phyloP scores from a whole-genome alignment of 2,797 vertebrate species.

The Manis pentadactyla region DNA sequence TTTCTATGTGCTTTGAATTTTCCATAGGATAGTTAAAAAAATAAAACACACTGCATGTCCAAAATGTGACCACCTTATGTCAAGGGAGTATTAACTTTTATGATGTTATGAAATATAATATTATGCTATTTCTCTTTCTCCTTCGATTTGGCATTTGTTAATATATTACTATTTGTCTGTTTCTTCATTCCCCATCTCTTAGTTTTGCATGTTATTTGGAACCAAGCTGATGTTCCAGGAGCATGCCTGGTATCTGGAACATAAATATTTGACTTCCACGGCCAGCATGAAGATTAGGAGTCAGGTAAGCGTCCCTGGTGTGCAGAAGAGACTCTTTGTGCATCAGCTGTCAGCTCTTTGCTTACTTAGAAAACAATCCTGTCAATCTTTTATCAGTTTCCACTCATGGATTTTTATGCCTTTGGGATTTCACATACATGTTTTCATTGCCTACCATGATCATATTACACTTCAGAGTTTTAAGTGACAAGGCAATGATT shows the following conservation, averaged over 20 bases:
- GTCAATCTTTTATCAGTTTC: background rate
- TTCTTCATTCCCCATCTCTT: slow-evolving; percentile 15
- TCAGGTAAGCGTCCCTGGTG: slow-evolving; percentile 79
- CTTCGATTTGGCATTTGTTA: background rate
- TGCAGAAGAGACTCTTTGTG: background rate
- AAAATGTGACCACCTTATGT: background rate
- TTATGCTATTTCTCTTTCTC: background rate
- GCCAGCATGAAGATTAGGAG: slow-evolving; percentile 81
- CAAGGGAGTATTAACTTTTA: background rate
- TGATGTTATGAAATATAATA: background rate
- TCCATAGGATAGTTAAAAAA: background rate
- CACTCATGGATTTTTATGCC: background rate
- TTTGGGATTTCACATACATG: background rate
- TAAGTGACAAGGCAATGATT: slow-evolving; percentile 53
- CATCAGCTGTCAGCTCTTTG: background rate
- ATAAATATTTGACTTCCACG: slow-evolving; percentile 81
- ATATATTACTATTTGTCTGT: background rate
- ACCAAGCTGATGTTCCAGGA: slow-evolving; percentile 86
- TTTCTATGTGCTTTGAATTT: background rate
- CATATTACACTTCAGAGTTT: slow-evolving; percentile 23
- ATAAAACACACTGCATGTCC: background rate
- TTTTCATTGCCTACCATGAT: slow-evolving; percentile 10
- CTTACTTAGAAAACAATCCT: slow-evolving; percentile 57
- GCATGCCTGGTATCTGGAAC: slow-evolving; percentile 86
- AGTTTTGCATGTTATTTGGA: slow-evolving; percentile 87